Base-by-base conservation (phyloP, 2,888 invertebrate species). In the Andrena marginata region DNA sequence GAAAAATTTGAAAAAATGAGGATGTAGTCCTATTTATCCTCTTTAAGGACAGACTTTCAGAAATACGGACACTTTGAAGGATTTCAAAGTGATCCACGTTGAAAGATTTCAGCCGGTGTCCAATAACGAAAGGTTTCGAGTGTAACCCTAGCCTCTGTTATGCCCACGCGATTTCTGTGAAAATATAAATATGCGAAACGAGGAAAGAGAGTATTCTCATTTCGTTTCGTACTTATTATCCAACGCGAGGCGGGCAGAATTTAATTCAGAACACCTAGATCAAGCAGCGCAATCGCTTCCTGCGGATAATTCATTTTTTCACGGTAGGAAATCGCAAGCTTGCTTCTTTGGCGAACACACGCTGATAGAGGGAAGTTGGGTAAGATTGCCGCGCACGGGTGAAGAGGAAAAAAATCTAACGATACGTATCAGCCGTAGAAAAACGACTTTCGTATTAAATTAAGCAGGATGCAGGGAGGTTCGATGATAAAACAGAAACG, bases 401-500 rank as follows among this genome's bases (percentile, higher is more conserved):
- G 10, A 16, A 49, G 56, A 51, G 63, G 23, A 48, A 33, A n/a
- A 49, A 16, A 54, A 13, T 20, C 42, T 42, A 13, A 6, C 68
- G 72, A 68, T 26, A 7, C 29, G 23, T 54, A 56, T 72, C 13
- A 71, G 56, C 23, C 8, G 31, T 26, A 73, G 33, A 49, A 51
- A 69, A 77, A 48, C 65, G 54, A 54, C 59, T 10, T 48, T 51
- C 51, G 51, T 35, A 33, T 65, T 62, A 42, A 29, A 59, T 33
- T 48, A 4, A 56, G 13, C 59, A 49, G 48, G 72, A 33, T 68
- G 65, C 31, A 49, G 13, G 33, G 35, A 13, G 70, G 70, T 60
- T 63, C 80, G 77, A 65, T 69, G 71, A 70, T 83, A 68, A 73
- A 81, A 81, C 64, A 70, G 64, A 65, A 77, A 67, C 73, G 20